Evolutionary conservation across 2,113 vertebrate species (phyloP), one percentile per base, ranked within the genome.

Genomic region (Cottus gobio): DNA sequence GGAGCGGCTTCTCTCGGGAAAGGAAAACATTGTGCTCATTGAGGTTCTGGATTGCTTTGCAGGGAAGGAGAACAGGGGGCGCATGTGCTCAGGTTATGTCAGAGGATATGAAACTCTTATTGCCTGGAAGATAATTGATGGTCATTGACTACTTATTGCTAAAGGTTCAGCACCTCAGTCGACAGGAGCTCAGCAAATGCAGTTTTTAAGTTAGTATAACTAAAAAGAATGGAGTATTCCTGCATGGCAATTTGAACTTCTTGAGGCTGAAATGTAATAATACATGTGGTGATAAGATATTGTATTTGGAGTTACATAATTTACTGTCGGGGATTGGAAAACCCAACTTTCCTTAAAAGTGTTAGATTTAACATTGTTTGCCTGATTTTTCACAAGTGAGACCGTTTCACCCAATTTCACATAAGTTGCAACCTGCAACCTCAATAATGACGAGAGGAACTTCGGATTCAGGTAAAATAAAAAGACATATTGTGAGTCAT

Each of bases 1-100:
- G 85, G 91, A 94, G 90, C 83, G 67, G 77, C 68, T 89, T 85
- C 91, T 93, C 91, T 52, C 66, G 89, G 88, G 92, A 91, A 89
- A 88, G 88, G 79, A 84, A 93, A 91, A 91, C 89, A 90, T 92
- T 87, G 89, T 71, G 84, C 81, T 91, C 81, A 82, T 87, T 68
- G 89, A 91, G 80, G 74, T 85, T 67, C 87, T 82, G 82, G 92
- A 95, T 92, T 94, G 86, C 86, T 89, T 91, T 78, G 52, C 68
- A 80, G 50, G 61, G 68, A 79, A 42, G 56, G 81, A 72, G 69
- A 76, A 70, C 10, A 67, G 58, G 78, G 79, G 79, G 85, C 86
- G 62, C 77, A 66, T 83, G 62, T 87, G 83, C 81, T 90, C 75
- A 26, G 65, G 74, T 86, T 89, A 82, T 89, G 89, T 82, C 75